phyloP scores from a whole-genome alignment of 2,888 invertebrate genomes.

The Tricholauxania praeusta region DNA sequence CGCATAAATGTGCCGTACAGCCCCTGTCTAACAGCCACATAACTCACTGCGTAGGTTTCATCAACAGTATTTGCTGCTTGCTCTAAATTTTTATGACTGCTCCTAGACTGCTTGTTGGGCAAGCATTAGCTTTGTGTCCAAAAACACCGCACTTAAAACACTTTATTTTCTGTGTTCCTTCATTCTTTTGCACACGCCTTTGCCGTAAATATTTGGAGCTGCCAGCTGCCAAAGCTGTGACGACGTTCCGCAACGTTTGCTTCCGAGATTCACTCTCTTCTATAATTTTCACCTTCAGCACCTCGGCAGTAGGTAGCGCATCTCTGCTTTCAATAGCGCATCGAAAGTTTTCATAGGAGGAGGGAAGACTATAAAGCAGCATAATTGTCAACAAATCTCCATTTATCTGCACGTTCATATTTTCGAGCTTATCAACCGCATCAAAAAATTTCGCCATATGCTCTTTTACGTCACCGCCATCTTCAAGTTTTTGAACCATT shows the following conservation, averaged over 20 bases:
- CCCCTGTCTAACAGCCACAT: slow-evolving; percentile 39
- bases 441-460: slow-evolving; percentile 39
- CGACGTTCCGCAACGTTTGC: slow-evolving; percentile 29
- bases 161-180: not conserved
- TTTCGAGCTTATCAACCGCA: slow-evolving; percentile 40
- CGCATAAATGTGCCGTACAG: slow-evolving; percentile 41
- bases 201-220: slow-evolving; percentile 28
- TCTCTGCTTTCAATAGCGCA: slow-evolving; percentile 40
- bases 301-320: slow-evolving; percentile 36
- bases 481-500: slow-evolving; percentile 10
- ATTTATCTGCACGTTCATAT: slow-evolving; percentile 39
- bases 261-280: slow-evolving; percentile 40
- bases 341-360: slow-evolving; percentile 39
- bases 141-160: slow-evolving; percentile 8
- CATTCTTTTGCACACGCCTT: slow-evolving; percentile 30
- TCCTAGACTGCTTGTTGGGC: not conserved
- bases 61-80: not conserved
- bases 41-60: not conserved
- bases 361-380: slow-evolving; percentile 37
- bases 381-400: slow-evolving; percentile 38
- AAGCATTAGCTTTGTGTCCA: slow-evolving; percentile 12
- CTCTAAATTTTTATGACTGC: no score
- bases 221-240: slow-evolving; percentile 34
- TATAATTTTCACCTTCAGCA: slow-evolving; percentile 41
- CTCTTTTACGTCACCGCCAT: slow-evolving; percentile 34